Conservation (phyloP, 1,140 invertebrate genomes). For the Ostrea denselamellosa region DNA sequence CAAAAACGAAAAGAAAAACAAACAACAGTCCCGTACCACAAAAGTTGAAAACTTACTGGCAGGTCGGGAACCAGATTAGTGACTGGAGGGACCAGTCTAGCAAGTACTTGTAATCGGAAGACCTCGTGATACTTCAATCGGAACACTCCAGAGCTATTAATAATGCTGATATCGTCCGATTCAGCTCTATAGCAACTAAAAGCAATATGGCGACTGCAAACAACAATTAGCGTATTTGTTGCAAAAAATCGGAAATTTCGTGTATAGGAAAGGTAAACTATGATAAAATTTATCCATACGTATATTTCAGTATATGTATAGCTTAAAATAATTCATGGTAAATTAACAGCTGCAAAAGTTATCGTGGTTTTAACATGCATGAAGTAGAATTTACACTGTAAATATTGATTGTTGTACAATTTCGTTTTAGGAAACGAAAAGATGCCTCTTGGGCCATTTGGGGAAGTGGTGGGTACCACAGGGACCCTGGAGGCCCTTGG, state of each 20-base stretch:
- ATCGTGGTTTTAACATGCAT: not conserved
- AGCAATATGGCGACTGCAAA: slow-evolving; percentile 36
- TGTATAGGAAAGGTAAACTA: slow-evolving; percentile 1
- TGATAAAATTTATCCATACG: not conserved
- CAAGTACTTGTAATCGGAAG: too few relatives aligned
- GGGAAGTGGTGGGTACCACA: slow-evolving; percentile 77
- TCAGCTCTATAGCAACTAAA: slow-evolving; percentile 43
- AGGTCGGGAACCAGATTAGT: too few relatives aligned
- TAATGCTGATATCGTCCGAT: not conserved
- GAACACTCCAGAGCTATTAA: not conserved
- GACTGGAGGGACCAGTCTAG: too few relatives aligned
- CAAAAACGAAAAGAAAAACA: too few relatives aligned
- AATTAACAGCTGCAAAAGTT: not conserved
- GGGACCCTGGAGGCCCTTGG: slow-evolving; percentile 73
- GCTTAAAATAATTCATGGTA: not conserved
- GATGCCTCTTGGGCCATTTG: slow-evolving; percentile 78
- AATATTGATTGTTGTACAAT: not conserved
- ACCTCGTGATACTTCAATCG: not conserved
- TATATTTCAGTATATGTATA: not conserved
- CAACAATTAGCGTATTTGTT: not conserved
- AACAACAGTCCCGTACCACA: too few relatives aligned
- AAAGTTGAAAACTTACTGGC: too few relatives aligned
- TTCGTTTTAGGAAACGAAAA: slow-evolving; percentile 31
- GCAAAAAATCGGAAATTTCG: slow-evolving; percentile 24
- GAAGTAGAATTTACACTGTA: not conserved